phyloP scores from a whole-genome alignment of 2,113 vertebrate genomes.

The Naja naja region DNA sequence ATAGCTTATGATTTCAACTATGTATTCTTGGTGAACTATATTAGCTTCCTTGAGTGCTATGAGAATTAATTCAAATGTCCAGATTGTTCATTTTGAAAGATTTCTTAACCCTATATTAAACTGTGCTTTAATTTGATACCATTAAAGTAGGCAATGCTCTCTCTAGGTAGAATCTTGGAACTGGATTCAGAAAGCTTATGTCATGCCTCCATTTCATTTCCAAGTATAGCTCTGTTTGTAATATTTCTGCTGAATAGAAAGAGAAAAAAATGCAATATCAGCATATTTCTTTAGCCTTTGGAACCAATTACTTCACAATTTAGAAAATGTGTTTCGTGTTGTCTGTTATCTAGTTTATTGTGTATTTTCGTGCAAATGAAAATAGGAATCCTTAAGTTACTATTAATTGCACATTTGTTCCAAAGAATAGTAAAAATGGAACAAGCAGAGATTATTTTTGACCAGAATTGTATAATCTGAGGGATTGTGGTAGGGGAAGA shows the following conservation, averaged over 20 bases:
- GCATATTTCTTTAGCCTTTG: neutral
- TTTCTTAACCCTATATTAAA: neutral
- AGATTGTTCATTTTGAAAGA: neutral
- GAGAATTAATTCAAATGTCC: neutral
- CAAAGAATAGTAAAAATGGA: neutral
- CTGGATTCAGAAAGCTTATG: neutral
- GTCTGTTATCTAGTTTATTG: neutral
- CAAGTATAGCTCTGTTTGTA: neutral
- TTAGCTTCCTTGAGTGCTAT: neutral
- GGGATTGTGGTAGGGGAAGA: neutral
- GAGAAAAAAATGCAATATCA: neutral
- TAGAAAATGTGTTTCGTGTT: neutral
- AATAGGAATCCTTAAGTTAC: neutral
- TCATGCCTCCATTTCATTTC: neutral
- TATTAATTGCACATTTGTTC: neutral
- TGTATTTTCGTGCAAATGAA: neutral
- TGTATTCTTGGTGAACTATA: neutral
- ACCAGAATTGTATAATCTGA: neutral
- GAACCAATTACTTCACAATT: neutral
- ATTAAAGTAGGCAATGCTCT: neutral
- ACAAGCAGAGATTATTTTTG: neutral
- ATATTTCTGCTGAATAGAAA: neutral
- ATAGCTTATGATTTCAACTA: neutral
- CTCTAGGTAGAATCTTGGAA: neutral
- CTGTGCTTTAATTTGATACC: neutral